phyloP scores from a whole-genome alignment of 2,113 vertebrate genomes.

The Todiramphus chloris region DNA sequence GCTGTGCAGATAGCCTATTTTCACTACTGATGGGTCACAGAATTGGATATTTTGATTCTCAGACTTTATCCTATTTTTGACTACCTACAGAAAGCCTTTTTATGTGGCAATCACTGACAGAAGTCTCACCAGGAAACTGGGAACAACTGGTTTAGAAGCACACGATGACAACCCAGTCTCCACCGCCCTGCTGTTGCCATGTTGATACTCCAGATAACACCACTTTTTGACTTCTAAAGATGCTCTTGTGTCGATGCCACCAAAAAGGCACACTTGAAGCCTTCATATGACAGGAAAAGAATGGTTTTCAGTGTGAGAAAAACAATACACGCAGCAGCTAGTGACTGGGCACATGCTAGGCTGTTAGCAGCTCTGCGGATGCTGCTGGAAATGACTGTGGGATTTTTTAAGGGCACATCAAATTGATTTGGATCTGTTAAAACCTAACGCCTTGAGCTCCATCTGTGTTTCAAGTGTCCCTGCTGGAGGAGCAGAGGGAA shows the following conservation, averaged over 20 bases:
- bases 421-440: constrained; percentile 50
- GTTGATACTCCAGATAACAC: neutral
- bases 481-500: constrained; percentile 55
- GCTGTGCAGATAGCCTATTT: neutral
- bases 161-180: neutral
- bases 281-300: neutral
- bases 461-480: constrained; percentile 50
- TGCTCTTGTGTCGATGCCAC: neutral
- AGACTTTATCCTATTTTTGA: neutral
- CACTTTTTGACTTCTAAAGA: neutral
- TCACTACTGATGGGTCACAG: neutral
- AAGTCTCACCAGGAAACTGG: neutral
- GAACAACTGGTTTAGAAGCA: neutral
- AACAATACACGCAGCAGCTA: neutral
- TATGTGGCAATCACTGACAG: neutral
- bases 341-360: neutral
- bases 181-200: neutral
- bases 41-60: neutral
- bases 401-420: constrained; percentile 57
- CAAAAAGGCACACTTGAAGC: neutral
- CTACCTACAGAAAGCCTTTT: neutral
- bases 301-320: neutral
- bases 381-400: constrained; percentile 42
- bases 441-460: constrained; percentile 29
- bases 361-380: constrained; percentile 10